Percentiles rank a stretch among this genome's conserved stretches.
These are phyloP conservation scores for Dolichoris vasculosae DNA, from an alignment of 1,140 invertebrate species.

Conservation along the genomic window DNA sequence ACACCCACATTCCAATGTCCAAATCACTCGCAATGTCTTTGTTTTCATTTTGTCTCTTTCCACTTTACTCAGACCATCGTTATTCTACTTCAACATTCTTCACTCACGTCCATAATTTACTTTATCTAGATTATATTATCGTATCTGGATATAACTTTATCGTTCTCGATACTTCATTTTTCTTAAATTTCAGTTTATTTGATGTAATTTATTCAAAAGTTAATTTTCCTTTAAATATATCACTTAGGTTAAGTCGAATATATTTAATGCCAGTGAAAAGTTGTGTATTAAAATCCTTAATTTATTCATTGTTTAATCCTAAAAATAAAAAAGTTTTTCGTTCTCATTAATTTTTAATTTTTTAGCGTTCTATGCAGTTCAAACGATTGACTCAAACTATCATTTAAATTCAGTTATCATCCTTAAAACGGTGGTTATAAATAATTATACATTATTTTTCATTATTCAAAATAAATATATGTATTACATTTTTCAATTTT, in stretches of 20 bases:
- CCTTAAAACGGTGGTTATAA: too few relatives aligned
- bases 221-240: neutral
- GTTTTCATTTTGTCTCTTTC: slow-evolving; percentile 12
- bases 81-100: slow-evolving; percentile 19
- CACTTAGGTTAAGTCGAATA: neutral
- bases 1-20: slow-evolving; percentile 19
- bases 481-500: too few relatives aligned
- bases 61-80: neutral
- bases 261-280: neutral
- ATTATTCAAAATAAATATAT: too few relatives aligned
- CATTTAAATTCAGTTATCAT: too few relatives aligned
- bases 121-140: slow-evolving; percentile 25
- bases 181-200: neutral
- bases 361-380: too few relatives aligned
- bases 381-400: too few relatives aligned
- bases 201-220: neutral
- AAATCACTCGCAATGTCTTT: slow-evolving; percentile 44
- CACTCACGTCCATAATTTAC: neutral
- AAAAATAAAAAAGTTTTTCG: neutral
- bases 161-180: slow-evolving; percentile 5
- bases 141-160: slow-evolving; percentile 30
- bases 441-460: too few relatives aligned
- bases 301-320: neutral
- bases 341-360: neutral
- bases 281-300: neutral